Evolutionary conservation across 2,797 vertebrate genomes (phyloP).

Genomic region (Orestias chungarensis): DNA sequence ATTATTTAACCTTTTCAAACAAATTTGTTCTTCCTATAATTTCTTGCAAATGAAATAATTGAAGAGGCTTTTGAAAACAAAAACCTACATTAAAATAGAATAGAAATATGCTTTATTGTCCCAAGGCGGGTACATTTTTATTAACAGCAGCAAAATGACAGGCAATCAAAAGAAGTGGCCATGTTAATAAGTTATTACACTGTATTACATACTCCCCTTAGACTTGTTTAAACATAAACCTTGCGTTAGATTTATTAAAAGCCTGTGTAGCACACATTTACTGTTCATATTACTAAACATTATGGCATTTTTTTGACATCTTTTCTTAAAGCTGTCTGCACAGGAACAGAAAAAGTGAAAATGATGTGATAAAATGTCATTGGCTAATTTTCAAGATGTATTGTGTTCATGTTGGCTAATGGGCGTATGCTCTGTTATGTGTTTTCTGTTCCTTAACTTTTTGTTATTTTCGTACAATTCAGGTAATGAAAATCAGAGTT

Average conservation of each 20-base stretch:
- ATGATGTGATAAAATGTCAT: slow-evolving; percentile 45
- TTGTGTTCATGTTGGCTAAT: slow-evolving; percentile 23
- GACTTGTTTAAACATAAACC: not conserved
- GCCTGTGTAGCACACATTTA: slow-evolving; percentile 22
- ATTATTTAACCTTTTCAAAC: not conserved
- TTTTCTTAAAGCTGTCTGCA: slow-evolving; percentile 37
- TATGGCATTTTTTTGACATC: slow-evolving; percentile 15
- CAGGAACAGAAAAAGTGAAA: slow-evolving; percentile 25
- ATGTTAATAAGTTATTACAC: not conserved
- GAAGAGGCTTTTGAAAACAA: not conserved
- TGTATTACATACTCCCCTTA: not conserved
- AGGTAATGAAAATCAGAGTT: slow-evolving; percentile 15
- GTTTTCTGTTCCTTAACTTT: slow-evolving; percentile 19
- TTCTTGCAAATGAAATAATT: not conserved
- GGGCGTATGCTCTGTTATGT: slow-evolving; percentile 21
- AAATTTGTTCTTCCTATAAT: not conserved
- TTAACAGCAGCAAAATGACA: too few species aligned
- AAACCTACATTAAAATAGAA: too few species aligned
- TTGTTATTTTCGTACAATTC: slow-evolving; percentile 1
- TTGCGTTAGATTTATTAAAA: slow-evolving; percentile 40
- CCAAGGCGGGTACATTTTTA: too few species aligned
- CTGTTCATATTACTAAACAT: slow-evolving; percentile 39
- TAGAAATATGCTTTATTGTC: too few species aligned
- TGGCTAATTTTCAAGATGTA: slow-evolving; percentile 44
- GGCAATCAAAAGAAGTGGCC: too few species aligned